Base-by-base conservation (phyloP, 2,888 invertebrate genomes). In the Protophormia terraenovae region DNA sequence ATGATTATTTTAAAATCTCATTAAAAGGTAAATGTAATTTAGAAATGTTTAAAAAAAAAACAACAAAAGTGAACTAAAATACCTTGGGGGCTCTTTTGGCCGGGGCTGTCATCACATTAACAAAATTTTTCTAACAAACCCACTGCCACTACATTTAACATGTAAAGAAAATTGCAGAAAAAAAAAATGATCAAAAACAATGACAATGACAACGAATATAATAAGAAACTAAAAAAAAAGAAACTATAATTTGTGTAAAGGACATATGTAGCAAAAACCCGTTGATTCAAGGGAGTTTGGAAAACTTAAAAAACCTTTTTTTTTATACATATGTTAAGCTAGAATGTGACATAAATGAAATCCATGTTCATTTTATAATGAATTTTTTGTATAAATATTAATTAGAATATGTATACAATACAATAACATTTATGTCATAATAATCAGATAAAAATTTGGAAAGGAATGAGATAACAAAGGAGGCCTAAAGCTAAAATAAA, bases 21-120 rank as follows among this genome's bases (percentile, higher is more conserved):
- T 84, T 84, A 84, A 60, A 80, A 84, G 80, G 84, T 80, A 84
- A 84, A 84, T 84, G 80, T 80, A 84, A 84, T 84, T 84, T 84
- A 60, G 66, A 80, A 84, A 80, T 80, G 72, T 60, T 72, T 6
- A 41, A 41, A 35, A 72, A 24, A 29, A 12, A 12, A 72, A 64
- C 29, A 29, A 64, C 2, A 22, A 14, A 62, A 29, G 41, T 4
- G 24, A 76, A 38, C 35, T 32, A 22, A 80, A 69, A 76, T 84
- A n/a, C 72, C 80, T 80, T 41, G 58, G 72, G 67, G 84, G 79
- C 66, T 60, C 76, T 60, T 69, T 58, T 84, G 6, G 29, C 50
- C 71, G 62, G 64, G n/a, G 76, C 72, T 80, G 80, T 76, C 76
- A 84, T 84, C 80, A 80, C 66, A 80, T 84, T 80, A 84, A 80